Evolutionary conservation across 23 tunicate genomes (phyloP).

Genomic region (Ciona savignyi): DNA sequence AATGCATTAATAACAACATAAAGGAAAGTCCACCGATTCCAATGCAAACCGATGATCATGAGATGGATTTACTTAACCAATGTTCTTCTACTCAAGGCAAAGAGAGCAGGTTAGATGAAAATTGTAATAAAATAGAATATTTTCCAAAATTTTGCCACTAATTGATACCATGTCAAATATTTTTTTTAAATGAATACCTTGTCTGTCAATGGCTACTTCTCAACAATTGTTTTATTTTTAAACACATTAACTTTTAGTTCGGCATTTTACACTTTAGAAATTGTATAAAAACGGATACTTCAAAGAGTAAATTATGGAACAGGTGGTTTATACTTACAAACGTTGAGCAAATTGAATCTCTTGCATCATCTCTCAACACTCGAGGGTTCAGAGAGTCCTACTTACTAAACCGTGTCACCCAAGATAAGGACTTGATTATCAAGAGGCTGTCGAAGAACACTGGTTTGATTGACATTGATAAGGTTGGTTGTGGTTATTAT

Average conservation of each 20-base stretch:
- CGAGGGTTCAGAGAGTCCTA: constrained; percentile 84
- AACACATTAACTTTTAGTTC: neutral
- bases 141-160: too few relatives aligned
- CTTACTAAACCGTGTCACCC: constrained; percentile 18
- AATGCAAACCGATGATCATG: neutral
- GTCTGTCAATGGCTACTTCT: too few relatives aligned
- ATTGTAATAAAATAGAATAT: too few relatives aligned
- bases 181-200: too few relatives aligned
- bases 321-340: constrained; percentile 57
- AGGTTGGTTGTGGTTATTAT: too few relatives aligned
- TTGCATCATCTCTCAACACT: constrained; percentile 48
- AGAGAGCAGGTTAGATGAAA: neutral
- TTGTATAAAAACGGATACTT: neutral
- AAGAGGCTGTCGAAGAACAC: constrained; percentile 10
- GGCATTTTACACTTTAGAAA: neutral
- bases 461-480: constrained; percentile 1
- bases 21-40: neutral
- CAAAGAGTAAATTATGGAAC: neutral
- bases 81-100: neutral
- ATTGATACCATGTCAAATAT: too few relatives aligned
- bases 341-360: constrained; percentile 51
- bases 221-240: neutral
- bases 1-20: neutral
- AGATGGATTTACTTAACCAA: neutral
- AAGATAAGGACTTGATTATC: constrained; percentile 14